A percentile compares a stretch with the other conserved stretches of the same genome.
phyloP scores from a whole-genome alignment of 2,888 invertebrate species.

The Zaprionus obscuricornis region DNA sequence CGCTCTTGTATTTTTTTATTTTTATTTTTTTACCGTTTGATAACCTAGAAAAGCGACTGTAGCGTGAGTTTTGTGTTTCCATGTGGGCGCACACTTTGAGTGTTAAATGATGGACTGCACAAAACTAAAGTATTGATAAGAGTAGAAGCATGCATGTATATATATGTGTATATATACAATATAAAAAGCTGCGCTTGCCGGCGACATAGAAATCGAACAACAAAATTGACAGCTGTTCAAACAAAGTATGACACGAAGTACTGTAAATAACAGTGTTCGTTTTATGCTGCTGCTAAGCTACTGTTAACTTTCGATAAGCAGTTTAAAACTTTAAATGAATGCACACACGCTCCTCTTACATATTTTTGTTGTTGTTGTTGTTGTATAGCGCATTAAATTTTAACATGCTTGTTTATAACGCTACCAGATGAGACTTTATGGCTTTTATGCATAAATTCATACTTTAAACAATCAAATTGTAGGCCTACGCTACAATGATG shows the following conservation, averaged over 20 bases:
- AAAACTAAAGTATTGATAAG: constrained; percentile 42
- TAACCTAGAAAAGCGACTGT: constrained; percentile 65
- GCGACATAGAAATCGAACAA: no score
- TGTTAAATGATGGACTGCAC: constrained; percentile 42
- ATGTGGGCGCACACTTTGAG: constrained; percentile 38
- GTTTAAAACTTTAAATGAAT: no score
- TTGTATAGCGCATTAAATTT: constrained; percentile 25
- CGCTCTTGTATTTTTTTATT: constrained; percentile 20
- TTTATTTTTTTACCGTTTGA: constrained; percentile 65
- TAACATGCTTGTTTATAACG: constrained; percentile 43
- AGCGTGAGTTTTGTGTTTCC: constrained; percentile 33
- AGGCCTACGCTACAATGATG: no score
- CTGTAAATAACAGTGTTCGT: constrained; percentile 10
- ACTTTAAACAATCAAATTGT: constrained; percentile 41
- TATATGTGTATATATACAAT: constrained; percentile 18
- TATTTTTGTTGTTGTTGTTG: constrained; percentile 5
- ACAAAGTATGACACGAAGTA: background rate
- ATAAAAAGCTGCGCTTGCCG: constrained; percentile 31
- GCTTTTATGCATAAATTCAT: constrained; percentile 55
- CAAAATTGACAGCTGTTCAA: constrained; percentile 20
- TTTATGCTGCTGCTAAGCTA: background rate
- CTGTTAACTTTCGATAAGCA: no score
- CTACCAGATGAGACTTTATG: constrained; percentile 25
- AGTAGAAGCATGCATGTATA: constrained; percentile 1
- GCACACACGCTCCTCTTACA: constrained; percentile 25